Base-by-base conservation (phyloP, 2,113 vertebrate species). In the zebrafish (Danio rerio) region DNA sequence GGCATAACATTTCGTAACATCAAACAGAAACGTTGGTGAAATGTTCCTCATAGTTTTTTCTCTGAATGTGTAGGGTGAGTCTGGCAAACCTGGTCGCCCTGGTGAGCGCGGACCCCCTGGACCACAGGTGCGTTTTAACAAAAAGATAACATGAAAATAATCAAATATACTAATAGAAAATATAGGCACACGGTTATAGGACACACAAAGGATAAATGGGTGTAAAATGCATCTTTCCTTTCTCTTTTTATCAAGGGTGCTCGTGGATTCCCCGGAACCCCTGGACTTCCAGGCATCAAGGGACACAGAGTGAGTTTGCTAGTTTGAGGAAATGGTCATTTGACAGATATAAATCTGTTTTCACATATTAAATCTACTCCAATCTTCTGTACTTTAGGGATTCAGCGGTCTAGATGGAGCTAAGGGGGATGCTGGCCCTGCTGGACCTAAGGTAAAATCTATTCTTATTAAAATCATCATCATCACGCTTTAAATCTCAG, bases 321-420 rank as follows among this genome's bases (percentile, higher is more conserved):
- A 31, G 65, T 56, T 21, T 59, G 7, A 78, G 52, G 21, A 66
- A 40, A 11, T 9, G 13, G 4, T 62, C 20, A 3, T 15, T 40
- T 52, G 40, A 47, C 58, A 59, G 18, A 49, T 15, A 4, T 49
- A n/a, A 15, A 10, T 2, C 0, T 16, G 43, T 4, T 42, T 9
- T 31, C 15, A 31, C 16, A n/a, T 61, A n/a, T 3, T 18, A 4
- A 13, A 15, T 31, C 6, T 9, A 58, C 5, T 75, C 11, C 78
- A 15, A 84, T 40, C 71, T 50, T 71, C 42, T 83, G 62, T 4
- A 52, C 59, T 69, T 47, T 47, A 99, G 98, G 98, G 98, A 80
- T 99, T 98, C 95, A 98, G 96, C 0, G 98, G 98, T 92, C 92
- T 98, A 90, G 98, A 99, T 93, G 97, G 98, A 89, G 93, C 96